phyloP scores from a whole-genome alignment of 1,140 invertebrate species.

The Microplitis mediator region DNA sequence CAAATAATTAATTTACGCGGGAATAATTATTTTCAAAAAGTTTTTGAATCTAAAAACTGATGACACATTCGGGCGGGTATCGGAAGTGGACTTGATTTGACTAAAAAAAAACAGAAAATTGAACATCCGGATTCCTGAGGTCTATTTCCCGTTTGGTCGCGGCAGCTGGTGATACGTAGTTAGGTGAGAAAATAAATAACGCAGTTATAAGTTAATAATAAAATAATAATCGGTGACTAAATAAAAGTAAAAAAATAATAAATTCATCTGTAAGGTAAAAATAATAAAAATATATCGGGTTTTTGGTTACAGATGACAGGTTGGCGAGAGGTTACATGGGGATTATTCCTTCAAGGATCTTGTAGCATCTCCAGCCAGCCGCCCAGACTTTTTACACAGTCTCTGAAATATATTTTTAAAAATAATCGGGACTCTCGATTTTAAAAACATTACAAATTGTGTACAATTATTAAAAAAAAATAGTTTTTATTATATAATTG shows the following conservation, averaged over 20 bases:
- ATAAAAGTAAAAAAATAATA: slow-evolving; percentile 27
- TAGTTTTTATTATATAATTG: slow-evolving; percentile 11
- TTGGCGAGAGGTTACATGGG: slow-evolving; percentile 35
- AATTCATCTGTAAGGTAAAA: slow-evolving; percentile 32
- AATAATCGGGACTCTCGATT: not conserved
- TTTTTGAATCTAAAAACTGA: no score
- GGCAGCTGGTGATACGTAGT: slow-evolving; percentile 42
- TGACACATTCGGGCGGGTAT: not conserved
- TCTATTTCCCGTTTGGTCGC: slow-evolving; percentile 38
- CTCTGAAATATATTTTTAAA: not conserved
- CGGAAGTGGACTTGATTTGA: not conserved
- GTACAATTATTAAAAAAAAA: slow-evolving; percentile 16
- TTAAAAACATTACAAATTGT: not conserved
- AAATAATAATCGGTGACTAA: slow-evolving; percentile 20
- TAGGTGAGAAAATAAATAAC: slow-evolving; percentile 44
- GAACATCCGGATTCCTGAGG: not conserved
- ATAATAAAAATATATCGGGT: slow-evolving; percentile 35
- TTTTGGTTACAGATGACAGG: slow-evolving; percentile 49
- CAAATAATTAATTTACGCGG: no score
- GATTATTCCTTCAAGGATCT: slow-evolving; percentile 33
- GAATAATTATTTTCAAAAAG: no score
- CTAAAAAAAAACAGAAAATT: not conserved
- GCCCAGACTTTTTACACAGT: not conserved
- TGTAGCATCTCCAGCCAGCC: slow-evolving; percentile 29
- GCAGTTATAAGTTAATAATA: not conserved